Evolutionary conservation across 2,113 vertebrate genomes (phyloP), one percentile per base, ranked within the genome.

Genomic region (Scophthalmus maximus): DNA sequence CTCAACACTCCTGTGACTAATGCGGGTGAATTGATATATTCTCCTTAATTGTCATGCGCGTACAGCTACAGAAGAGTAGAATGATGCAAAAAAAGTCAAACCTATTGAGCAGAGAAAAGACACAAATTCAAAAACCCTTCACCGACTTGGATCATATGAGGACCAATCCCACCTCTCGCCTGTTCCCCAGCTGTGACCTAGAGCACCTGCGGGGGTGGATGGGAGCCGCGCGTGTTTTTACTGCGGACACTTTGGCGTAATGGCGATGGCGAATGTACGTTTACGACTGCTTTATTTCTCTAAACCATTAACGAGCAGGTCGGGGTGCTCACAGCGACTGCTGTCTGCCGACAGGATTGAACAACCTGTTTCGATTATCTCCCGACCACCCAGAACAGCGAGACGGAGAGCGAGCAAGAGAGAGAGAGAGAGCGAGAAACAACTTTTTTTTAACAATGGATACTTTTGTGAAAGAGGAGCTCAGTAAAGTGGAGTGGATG

Each of bases 221-320:
- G 70, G 67, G 55, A 55, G 55, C 61, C 58, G 67, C 68, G 82
- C 68, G 69, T 69, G 52, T 78, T 83, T 83, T 84, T 82, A 80
- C 75, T 68, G 79, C 61, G 27, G 68, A 84, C 73, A 83, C 77
- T 87, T 85, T 56, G 72, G 68, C 5, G 17, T 84, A 83, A 83
- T 74, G 79, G 72, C 30, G 47, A 75, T 57, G 62, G 77, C 36
- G 61, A 82, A 63, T 38, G 75, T 47, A 23, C 70, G 46, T 84
- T 89, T 84, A 84, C 34, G 69, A 79, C 80, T 56, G 73, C 80
- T 89, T 87, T 79, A 85, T 88, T 79, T 79, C 76, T 76, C 77
- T 53, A 61, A 85, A 78, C 72, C 70, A 86, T 90, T 88, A 88
- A 85, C 62, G 32, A 89, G 76, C 87, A 90, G 87, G 87, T 88